Conservation (phyloP, 1,140 invertebrate species). For the Caligus rogercresseyi region DNA sequence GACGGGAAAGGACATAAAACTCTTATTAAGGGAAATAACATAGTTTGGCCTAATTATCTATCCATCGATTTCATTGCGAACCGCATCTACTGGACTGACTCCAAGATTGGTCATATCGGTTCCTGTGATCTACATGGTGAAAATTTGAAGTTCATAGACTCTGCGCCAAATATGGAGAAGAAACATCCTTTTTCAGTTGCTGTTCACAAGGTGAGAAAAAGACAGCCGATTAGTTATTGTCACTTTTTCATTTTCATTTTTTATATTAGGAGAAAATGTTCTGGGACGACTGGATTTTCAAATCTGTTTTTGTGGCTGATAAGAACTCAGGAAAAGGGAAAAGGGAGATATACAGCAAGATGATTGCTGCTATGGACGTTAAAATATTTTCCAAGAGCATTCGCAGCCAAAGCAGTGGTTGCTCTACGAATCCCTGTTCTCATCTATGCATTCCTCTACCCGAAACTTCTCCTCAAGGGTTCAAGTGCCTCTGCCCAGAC, state of each 20-base stretch:
- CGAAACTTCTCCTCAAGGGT: conserved; percentile 30
- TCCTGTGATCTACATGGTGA: conserved; percentile 63
- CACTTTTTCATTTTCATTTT: conserved; percentile 29
- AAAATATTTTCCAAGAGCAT: conserved; percentile 55
- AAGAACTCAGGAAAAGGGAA: conserved; percentile 48
- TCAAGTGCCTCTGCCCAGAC: conserved; percentile 56
- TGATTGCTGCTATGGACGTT: conserved; percentile 57
- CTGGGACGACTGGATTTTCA: conserved; percentile 75
- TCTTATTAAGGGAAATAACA: conserved; percentile 27
- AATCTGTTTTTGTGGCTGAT: conserved; percentile 53
- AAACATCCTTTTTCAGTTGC: conserved; percentile 63
- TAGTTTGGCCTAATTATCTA: conserved; percentile 73
- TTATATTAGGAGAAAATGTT: conserved; percentile 52
- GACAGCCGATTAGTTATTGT: conserved; percentile 6
- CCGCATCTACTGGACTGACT: conserved; percentile 70
- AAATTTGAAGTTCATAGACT: conserved; percentile 45
- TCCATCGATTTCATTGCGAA: conserved; percentile 63
- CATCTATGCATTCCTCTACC: conserved; percentile 52
- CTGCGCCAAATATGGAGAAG: conserved; percentile 18
- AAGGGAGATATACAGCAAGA: conserved; percentile 37
- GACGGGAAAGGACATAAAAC: conserved; percentile 53
- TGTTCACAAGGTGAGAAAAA: conserved; percentile 42
- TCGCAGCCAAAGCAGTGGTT: conserved; percentile 49
- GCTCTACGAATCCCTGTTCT: conserved; percentile 41
- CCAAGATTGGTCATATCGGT: conserved; percentile 61